Percentiles rank a stretch among this genome's conserved stretches.
phyloP scores from a whole-genome alignment of 2,113 vertebrate species.

The Bos taurus region DNA sequence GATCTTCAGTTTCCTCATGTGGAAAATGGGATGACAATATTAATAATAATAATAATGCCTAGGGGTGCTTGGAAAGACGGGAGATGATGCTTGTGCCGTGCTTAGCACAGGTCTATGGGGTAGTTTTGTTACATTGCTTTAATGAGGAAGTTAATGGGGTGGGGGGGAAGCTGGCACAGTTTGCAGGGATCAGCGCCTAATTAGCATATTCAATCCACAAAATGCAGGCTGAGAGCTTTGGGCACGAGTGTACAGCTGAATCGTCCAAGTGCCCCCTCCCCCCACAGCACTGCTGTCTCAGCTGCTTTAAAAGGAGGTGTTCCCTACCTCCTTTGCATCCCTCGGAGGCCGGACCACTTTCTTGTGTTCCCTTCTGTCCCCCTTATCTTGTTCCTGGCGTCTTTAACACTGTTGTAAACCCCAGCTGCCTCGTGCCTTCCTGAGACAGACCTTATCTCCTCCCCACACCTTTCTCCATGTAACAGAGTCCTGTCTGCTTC shows the following conservation, averaged over 20 bases:
- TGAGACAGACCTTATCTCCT: background rate
- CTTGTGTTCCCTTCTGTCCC: background rate
- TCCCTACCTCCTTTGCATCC: background rate
- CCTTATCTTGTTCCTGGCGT: background rate
- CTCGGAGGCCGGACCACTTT: background rate
- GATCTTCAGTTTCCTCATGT: background rate
- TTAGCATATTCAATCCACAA: background rate
- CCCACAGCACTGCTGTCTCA: background rate
- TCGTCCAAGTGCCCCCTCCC: background rate
- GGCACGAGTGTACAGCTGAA: background rate
- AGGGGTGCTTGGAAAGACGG: background rate
- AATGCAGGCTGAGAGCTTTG: background rate
- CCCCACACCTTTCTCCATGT: background rate
- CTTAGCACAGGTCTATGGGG: background rate
- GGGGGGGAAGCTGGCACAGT: background rate
- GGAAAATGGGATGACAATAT: background rate
- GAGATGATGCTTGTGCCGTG: background rate
- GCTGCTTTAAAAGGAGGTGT: background rate
- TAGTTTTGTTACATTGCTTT: background rate
- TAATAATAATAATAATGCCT: background rate
- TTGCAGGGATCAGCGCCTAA: background rate
- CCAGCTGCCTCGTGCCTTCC: background rate
- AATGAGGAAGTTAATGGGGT: background rate
- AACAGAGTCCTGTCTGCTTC: background rate
- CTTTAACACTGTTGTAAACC: background rate